phyloP scores from a whole-genome alignment of 64 coral and sea anemone species.

The Dendrophyllia cribrosa region DNA sequence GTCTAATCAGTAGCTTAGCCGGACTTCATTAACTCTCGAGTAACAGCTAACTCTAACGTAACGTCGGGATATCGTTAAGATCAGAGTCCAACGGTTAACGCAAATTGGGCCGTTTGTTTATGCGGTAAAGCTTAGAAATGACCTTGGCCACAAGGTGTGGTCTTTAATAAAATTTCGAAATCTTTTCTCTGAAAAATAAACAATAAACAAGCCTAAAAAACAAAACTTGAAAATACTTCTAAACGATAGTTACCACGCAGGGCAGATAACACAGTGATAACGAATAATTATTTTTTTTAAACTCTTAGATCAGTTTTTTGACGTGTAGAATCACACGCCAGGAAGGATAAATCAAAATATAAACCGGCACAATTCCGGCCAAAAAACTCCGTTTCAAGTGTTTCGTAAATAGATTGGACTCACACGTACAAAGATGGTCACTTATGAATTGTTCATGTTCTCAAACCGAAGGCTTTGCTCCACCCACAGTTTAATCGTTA shows the following conservation, averaged over 20 bases:
- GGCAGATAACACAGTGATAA: too few species aligned
- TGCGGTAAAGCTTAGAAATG: background rate
- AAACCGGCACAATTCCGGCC: too few species aligned
- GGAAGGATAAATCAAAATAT: too few species aligned
- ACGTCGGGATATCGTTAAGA: background rate
- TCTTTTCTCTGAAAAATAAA: background rate
- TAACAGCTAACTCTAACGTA: background rate
- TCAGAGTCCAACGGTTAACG: background rate
- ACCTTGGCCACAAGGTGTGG: background rate
- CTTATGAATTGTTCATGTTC: too few species aligned
- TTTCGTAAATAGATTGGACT: too few species aligned
- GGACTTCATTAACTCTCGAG: background rate
- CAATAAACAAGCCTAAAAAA: background rate
- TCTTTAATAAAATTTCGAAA: background rate
- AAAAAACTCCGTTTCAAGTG: too few species aligned
- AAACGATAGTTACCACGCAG: too few species aligned
- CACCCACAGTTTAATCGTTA: too few species aligned
- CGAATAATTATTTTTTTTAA: too few species aligned
- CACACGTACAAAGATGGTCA: too few species aligned
- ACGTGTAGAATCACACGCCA: too few species aligned
- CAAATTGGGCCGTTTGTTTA: background rate
- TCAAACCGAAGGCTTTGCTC: background rate
- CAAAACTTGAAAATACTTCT: background rate
- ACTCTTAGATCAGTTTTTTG: too few species aligned
- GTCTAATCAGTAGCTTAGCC: constrained; percentile 12